Conservation (phyloP, 2,888 invertebrate species). For the Clostera curtula region DNA sequence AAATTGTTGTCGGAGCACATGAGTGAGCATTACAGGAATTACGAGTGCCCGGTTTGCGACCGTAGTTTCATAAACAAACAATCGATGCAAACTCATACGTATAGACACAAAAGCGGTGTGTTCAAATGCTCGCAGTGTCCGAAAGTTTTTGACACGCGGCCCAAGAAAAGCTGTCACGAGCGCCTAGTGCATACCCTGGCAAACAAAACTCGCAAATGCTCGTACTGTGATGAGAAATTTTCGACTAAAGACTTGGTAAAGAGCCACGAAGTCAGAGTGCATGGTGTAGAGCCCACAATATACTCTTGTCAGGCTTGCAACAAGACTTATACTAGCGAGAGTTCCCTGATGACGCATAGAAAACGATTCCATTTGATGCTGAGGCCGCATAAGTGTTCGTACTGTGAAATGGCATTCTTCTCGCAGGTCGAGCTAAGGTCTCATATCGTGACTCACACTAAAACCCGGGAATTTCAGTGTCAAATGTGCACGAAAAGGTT, state of each 20-base stretch:
- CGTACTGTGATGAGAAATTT: slow-evolving; percentile 35
- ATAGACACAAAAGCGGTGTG: slow-evolving; percentile 22
- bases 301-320: slow-evolving; percentile 40
- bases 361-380: slow-evolving; percentile 35
- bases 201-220: slow-evolving; percentile 31
- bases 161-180: slow-evolving; percentile 40
- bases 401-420: slow-evolving; percentile 51
- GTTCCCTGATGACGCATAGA: slow-evolving; percentile 27
- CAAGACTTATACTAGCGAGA: slow-evolving; percentile 28
- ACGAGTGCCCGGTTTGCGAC: slow-evolving; percentile 37
- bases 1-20: slow-evolving; percentile 46
- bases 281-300: slow-evolving; percentile 24
- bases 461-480: slow-evolving; percentile 25
- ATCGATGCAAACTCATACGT: slow-evolving; percentile 23
- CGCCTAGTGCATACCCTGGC: slow-evolving; percentile 34
- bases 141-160: slow-evolving; percentile 44
- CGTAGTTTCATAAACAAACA: slow-evolving; percentile 35
- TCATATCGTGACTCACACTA: slow-evolving; percentile 29
- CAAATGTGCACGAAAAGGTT: slow-evolving; percentile 19
- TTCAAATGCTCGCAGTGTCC: slow-evolving; percentile 39
- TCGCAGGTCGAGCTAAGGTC: slow-evolving; percentile 23
- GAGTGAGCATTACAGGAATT: slow-evolving; percentile 48
- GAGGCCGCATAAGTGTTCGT: slow-evolving; percentile 39
- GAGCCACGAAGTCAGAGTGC: slow-evolving; percentile 32
- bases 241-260: slow-evolving; percentile 30